A percentile compares a stretch with the other conserved stretches of the same genome.
These are phyloP conservation scores for Poecile montanus DNA, from an alignment of 2,797 vertebrate genomes.

Conservation along the genomic window DNA sequence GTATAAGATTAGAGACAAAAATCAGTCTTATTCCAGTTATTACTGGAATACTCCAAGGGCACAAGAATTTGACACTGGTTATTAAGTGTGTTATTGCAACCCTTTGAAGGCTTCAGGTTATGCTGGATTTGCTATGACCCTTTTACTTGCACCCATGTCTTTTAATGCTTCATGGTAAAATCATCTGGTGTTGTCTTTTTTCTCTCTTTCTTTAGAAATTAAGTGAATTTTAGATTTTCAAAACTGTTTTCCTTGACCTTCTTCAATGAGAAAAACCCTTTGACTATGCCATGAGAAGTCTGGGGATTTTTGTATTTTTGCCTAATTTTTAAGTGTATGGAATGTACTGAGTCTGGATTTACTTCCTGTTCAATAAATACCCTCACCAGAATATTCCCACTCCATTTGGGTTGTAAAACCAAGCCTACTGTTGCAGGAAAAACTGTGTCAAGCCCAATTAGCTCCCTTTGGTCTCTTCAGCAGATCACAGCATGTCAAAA, in stretches of 20 bases:
- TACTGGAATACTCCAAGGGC: constrained; percentile 27
- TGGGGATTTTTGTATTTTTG: neutral
- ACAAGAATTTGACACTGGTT: neutral
- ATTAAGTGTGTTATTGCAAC: neutral
- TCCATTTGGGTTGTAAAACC: neutral
- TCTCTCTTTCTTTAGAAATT: neutral
- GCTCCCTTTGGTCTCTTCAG: neutral
- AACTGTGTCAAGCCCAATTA: neutral
- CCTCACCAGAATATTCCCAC: neutral
- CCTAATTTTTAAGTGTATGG: neutral
- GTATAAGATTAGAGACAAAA: constrained; percentile 11
- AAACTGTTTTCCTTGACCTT: neutral
- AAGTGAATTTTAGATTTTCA: neutral
- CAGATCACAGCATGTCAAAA: neutral
- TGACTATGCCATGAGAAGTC: neutral
- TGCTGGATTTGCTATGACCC: constrained; percentile 1
- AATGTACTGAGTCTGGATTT: neutral
- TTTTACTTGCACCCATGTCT: neutral
- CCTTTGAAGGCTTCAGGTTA: neutral
- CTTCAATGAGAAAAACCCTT: neutral
- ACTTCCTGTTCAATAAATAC: neutral
- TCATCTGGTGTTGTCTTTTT: neutral
- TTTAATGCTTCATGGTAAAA: neutral
- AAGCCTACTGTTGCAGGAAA: neutral
- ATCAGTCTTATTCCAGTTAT: constrained; percentile 15